Base-by-base conservation (phyloP, 2,113 vertebrate genomes). In the Cyprinus carpio region DNA sequence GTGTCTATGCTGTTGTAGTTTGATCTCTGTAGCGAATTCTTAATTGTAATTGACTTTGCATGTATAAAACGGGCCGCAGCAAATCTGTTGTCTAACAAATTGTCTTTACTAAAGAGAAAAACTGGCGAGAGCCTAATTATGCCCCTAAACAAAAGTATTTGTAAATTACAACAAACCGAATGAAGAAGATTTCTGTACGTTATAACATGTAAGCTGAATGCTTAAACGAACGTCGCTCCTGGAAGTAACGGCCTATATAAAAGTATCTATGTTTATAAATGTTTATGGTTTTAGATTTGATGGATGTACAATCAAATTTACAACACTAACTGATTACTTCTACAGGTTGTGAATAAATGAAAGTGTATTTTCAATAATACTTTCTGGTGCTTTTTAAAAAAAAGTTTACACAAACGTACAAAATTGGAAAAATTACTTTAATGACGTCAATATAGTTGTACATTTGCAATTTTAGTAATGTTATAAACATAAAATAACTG, bases 331-430 rank as follows among this genome's bases (percentile, higher is more conserved):
- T 15, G 46, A 86, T 65, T 83, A 79, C 74, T 78, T 82, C 85
- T 84, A 79, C 85, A 89, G 88, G 74, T 89, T 87, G 85, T 89
- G 88, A 89, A 89, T 89, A 89, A 89, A 88, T 75, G 54, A 74
- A 83, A 46, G 58, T 82, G 79, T 87, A 84, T 87, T 84, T 88
- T 51, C 78, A 89, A 84, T 51, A 43, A 10, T n/a, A 65, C 46
- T 29, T 46, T 43, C 62, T 77, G 56, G 77, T 62, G 43, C 10
- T 31, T 86, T 77, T 71, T 60, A 25, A 58, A 69, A 49, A 0
- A 46, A 46, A 3, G 6, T 18, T 77, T 58, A 6, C 43, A 67
- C 9, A 4, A 6, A 27, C 6, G 10, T 12, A 78, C 54, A 75
- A 16, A 46, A 23, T 18, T 67, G 64, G 29, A 34, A 49, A 49